These are phyloP conservation scores for Struthidea cinerea DNA, from an alignment of 2,113 vertebrate genomes.

Conservation along the genomic window DNA sequence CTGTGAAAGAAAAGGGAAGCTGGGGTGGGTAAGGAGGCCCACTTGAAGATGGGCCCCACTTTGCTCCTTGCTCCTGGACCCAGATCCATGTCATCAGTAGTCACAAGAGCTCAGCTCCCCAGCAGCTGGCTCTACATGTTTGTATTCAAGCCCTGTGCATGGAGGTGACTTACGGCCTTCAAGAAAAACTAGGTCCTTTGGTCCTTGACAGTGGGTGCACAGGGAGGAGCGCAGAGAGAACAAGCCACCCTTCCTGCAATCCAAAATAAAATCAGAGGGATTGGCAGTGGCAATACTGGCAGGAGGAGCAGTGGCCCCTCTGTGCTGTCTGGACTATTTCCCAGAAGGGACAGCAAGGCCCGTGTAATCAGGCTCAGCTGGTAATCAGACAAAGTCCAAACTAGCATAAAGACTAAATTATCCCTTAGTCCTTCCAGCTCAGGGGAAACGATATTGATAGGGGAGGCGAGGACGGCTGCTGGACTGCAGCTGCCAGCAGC, in stretches of 20 bases:
- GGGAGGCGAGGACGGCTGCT: neutral
- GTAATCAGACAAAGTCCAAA: slow-evolving; percentile 67
- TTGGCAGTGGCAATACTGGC: neutral
- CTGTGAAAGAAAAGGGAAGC: neutral
- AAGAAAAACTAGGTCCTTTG: neutral
- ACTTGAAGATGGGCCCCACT: neutral
- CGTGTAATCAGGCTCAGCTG: slow-evolving; percentile 75
- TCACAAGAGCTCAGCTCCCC: neutral
- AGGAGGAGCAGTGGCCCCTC: neutral
- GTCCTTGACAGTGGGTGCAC: neutral
- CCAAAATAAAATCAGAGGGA: neutral
- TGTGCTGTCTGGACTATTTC: slow-evolving; percentile 2
- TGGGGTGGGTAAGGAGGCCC: neutral
- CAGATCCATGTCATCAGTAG: neutral
- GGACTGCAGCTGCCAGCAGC: slow-evolving; percentile 59
- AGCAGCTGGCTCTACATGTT: neutral
- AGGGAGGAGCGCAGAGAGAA: neutral
- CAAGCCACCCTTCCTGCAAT: neutral
- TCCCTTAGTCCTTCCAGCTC: slow-evolving; percentile 55
- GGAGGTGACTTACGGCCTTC: neutral
- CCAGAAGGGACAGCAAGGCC: slow-evolving; percentile 56
- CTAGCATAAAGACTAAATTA: slow-evolving; percentile 64
- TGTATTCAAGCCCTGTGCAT: neutral
- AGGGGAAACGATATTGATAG: slow-evolving; percentile 57
- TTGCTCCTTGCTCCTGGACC: neutral